phyloP scores from a whole-genome alignment of 2,888 invertebrate species.

The Helleia helle region DNA sequence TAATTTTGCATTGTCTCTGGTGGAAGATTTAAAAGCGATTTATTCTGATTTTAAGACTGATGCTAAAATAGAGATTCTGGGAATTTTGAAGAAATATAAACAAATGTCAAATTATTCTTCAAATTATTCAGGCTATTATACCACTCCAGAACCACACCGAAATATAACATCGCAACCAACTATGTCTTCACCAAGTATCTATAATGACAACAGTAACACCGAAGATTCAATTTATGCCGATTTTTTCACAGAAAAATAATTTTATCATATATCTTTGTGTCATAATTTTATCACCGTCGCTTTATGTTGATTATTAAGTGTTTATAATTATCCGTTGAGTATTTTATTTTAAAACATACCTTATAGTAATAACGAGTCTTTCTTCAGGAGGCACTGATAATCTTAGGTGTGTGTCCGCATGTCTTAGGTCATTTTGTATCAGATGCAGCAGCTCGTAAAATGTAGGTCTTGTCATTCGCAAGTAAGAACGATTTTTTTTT shows the following conservation, averaged over 20 bases:
- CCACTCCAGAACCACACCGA: conserved; percentile 23
- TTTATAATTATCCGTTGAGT: conserved; percentile 16
- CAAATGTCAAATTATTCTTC: conserved; percentile 18
- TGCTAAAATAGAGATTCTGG: conserved; percentile 20
- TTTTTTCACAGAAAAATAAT: conserved; percentile 18
- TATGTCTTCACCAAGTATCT: conserved; percentile 22
- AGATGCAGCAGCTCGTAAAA: too few species aligned
- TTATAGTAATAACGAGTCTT: too few species aligned
- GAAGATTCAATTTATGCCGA: conserved; percentile 22
- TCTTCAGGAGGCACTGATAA: conserved; percentile 22
- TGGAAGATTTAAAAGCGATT: neutral
- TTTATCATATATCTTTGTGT: conserved; percentile 12
- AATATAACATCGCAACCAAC: conserved; percentile 19
- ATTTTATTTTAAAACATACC: too few species aligned
- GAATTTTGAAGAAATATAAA: conserved; percentile 20
- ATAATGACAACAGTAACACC: conserved; percentile 21
- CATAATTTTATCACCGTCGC: conserved; percentile 7
- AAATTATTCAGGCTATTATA: conserved; percentile 22
- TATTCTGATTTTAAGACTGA: conserved; percentile 12
- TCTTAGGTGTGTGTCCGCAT: conserved; percentile 21
- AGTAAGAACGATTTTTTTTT: too few species aligned
- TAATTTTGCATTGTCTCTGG: neutral
- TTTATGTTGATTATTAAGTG: too few species aligned
- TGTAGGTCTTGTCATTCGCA: too few species aligned
- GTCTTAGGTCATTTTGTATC: too few species aligned